A percentile compares a stretch with the other conserved stretches of the same genome.
Evolutionary conservation across 2,888 invertebrate species (phyloP).

Genomic region (Xestoiulus laeticollis): DNA sequence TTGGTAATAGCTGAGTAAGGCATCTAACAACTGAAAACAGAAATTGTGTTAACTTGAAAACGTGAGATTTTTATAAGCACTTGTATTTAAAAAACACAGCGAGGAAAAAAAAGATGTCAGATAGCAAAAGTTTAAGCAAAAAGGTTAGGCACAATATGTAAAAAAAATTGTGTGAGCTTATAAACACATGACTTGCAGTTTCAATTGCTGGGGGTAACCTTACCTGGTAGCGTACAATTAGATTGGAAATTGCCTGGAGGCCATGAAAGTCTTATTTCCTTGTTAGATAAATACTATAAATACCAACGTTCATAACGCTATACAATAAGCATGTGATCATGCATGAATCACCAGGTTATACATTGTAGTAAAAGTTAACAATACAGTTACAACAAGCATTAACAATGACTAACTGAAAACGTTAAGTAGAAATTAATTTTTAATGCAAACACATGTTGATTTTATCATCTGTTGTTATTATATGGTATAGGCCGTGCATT

Average conservation of each 20-base stretch:
- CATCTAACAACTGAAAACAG: neutral
- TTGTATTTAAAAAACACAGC: neutral
- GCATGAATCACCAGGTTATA: neutral
- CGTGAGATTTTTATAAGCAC: neutral
- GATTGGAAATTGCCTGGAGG: neutral
- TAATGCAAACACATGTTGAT: too few relatives aligned
- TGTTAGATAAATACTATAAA: constrained; percentile 31
- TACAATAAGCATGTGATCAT: neutral
- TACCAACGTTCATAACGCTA: neutral
- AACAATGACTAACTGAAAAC: neutral
- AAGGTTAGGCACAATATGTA: neutral
- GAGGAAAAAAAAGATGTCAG: neutral
- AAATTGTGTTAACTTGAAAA: neutral
- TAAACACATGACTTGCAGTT: constrained; percentile 40
- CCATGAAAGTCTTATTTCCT: neutral
- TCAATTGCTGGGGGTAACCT: constrained; percentile 3
- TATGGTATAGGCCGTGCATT: too few relatives aligned
- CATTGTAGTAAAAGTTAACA: neutral
- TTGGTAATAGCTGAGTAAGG: too few relatives aligned
- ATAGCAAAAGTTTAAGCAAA: constrained; percentile 15
- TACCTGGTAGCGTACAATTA: neutral
- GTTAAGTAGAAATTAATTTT: too few relatives aligned
- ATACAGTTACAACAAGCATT: neutral
- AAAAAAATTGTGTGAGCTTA: neutral
- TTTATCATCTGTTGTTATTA: too few relatives aligned